These are phyloP conservation scores for Adelphocoris suturalis DNA, from an alignment of 2,888 invertebrate species.

Conservation along the genomic window DNA sequence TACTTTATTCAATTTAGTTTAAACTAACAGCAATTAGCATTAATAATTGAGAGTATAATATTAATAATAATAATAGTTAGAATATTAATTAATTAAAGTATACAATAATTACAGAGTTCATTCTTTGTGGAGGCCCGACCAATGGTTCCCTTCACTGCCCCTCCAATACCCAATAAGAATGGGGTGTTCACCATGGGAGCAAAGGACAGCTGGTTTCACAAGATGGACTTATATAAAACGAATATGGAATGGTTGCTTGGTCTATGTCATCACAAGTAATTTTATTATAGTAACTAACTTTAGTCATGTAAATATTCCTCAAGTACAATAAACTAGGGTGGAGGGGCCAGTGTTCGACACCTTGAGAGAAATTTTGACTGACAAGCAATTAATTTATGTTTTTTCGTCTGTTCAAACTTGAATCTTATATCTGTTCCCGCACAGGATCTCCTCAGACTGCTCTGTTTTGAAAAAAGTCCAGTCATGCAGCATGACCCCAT, in stretches of 20 bases:
- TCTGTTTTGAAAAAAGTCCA: too few species aligned
- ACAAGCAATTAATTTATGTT: too few species aligned
- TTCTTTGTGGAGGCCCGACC: conserved; percentile 79
- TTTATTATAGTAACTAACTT: neutral
- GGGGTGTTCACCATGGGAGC: conserved; percentile 81
- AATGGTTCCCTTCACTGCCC: conserved; percentile 82
- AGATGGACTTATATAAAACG: conserved; percentile 82
- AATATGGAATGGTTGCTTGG: conserved; percentile 86
- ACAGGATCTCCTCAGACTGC: too few species aligned
- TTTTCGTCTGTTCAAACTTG: too few species aligned
- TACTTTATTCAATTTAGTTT: neutral
- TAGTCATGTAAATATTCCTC: too few species aligned
- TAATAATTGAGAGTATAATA: neutral
- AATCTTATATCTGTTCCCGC: too few species aligned
- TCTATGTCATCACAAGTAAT: conserved; percentile 84
- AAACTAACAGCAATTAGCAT: neutral
- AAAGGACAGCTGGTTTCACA: conserved; percentile 85
- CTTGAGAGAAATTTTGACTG: too few species aligned
- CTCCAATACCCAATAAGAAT: conserved; percentile 79
- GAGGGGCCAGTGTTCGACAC: too few species aligned
- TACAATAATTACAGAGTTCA: conserved; percentile 72
- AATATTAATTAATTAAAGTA: too few species aligned
- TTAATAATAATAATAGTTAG: too few species aligned
- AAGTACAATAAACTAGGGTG: too few species aligned
- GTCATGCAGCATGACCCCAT: too few species aligned